Evolutionary conservation across 2,888 invertebrate genomes (phyloP).

Genomic region (Idaea straminata): DNA sequence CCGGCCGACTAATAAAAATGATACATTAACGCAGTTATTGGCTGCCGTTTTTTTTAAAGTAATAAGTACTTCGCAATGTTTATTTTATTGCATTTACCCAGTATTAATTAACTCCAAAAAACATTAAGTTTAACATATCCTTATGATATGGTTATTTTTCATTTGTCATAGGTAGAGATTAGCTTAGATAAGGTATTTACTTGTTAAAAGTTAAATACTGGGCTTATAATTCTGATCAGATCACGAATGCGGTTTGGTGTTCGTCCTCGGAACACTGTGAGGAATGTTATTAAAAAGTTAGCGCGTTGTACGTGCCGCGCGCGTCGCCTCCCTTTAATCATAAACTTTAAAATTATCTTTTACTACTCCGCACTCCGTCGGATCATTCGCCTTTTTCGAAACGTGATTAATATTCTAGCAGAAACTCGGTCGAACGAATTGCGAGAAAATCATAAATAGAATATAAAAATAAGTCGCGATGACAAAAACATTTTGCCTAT

Average conservation of each 20-base stretch:
- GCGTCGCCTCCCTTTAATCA: constrained; percentile 56
- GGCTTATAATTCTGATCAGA: constrained; percentile 62
- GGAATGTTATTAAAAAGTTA: constrained; percentile 79
- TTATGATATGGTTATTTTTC: too few relatives aligned
- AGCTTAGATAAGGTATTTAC: constrained; percentile 36
- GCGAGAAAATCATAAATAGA: constrained; percentile 28
- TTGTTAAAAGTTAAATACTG: constrained; percentile 58
- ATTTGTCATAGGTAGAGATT: background rate
- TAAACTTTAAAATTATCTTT: constrained; percentile 73
- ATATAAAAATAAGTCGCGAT: constrained; percentile 31
- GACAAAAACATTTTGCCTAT: constrained; percentile 59
- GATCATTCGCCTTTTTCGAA: constrained; percentile 29
- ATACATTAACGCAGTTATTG: constrained; percentile 37
- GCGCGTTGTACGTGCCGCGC: constrained; percentile 58
- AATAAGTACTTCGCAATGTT: background rate
- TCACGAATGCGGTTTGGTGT: constrained; percentile 61
- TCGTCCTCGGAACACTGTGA: constrained; percentile 62
- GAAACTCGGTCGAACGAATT: constrained; percentile 1
- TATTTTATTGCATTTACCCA: constrained; percentile 12
- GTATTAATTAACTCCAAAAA: background rate
- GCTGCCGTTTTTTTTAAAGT: constrained; percentile 13
- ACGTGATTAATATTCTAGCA: constrained; percentile 30
- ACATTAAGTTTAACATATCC: too few relatives aligned
- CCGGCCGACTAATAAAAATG: constrained; percentile 48
- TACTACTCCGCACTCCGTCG: constrained; percentile 41